Evolutionary conservation across 2,888 invertebrate genomes (phyloP).

Genomic region (Heliconius ethilla): DNA sequence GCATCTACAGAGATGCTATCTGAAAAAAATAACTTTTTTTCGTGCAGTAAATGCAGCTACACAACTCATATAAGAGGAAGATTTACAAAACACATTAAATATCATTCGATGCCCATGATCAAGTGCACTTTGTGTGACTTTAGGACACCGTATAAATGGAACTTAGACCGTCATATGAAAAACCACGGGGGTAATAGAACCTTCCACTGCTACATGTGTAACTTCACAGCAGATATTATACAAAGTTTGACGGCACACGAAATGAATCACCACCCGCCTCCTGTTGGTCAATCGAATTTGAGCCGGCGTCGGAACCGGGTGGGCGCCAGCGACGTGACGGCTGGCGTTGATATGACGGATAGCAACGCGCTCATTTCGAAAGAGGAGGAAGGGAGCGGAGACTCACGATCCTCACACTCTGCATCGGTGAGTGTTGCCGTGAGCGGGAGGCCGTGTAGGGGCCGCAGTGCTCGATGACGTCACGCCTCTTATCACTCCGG

Average conservation of each 20-base stretch:
- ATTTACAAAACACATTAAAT: constrained; percentile 95
- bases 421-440: constrained; percentile 69
- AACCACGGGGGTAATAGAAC: constrained; percentile 94
- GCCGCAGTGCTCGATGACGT: constrained; percentile 63
- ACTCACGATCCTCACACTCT: constrained; percentile 74
- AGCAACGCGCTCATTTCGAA: constrained; percentile 63
- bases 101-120: constrained; percentile 96
- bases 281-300: constrained; percentile 85
- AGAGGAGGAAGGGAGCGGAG: constrained; percentile 79
- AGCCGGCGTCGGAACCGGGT: constrained; percentile 87
- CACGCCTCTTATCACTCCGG: constrained; percentile 59
- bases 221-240: constrained; percentile 95
- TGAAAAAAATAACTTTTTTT: constrained; percentile 88
- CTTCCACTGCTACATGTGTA: constrained; percentile 92
- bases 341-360: constrained; percentile 58
- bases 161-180: constrained; percentile 95
- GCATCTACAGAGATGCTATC: constrained; percentile 89
- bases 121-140: constrained; percentile 97
- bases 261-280: constrained; percentile 93
- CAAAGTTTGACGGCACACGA: constrained; percentile 95
- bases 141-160: constrained; percentile 95
- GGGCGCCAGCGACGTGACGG: constrained; percentile 85
- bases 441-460: constrained; percentile 60
- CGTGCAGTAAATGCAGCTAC: constrained; percentile 95
- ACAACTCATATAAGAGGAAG: constrained; percentile 94